Base-by-base conservation (phyloP, 1,140 invertebrate species). In the Drosophila leontia region DNA sequence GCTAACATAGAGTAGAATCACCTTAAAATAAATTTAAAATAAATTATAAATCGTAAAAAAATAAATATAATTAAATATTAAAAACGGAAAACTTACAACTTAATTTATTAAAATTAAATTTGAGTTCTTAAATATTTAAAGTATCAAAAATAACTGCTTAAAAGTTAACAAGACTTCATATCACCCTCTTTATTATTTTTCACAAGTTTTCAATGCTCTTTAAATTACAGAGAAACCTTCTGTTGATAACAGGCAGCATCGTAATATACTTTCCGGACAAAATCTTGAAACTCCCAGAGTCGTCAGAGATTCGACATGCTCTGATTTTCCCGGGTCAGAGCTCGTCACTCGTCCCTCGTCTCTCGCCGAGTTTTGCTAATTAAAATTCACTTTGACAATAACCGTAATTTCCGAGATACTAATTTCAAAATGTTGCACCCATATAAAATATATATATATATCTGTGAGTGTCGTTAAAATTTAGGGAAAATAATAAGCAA, bases 381-480 rank as follows among this genome's bases (percentile, higher is more conserved):
- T 90, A 88, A 90, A 90, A 90, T 76, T 90, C 81, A 82, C 78
- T 85, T 84, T 71, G 69, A 71, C 64, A 84, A 88, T 88, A 90
- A 85, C 55, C 72, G 61, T 90, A 88, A 88, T 61, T 91, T 67
- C 63, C 60, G 69, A 90, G 85, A 90, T 91, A 90, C 86, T 90
- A 91, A 90, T 91, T 90, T 91, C 85, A 90, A 68, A 90, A 90
- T 90, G 85, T 90, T 91, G 86, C 85, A 90, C 81, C 64, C 64
- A 72, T 61, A 80, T 80, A 88, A 84, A 84, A 78, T 88, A 84
- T 80, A 82, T 80, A 82, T 80, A 84, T 80, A 82, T 80, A 84
- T 80, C 77, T 79, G 45, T 35, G 26, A 39, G 82, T 57, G 81
- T 90, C 85, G 78, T 91, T 76, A 91, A 82, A 90, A 91, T 90